These are phyloP conservation scores for Euproctis similis DNA, from an alignment of 2,888 invertebrate species.

Conservation along the genomic window DNA sequence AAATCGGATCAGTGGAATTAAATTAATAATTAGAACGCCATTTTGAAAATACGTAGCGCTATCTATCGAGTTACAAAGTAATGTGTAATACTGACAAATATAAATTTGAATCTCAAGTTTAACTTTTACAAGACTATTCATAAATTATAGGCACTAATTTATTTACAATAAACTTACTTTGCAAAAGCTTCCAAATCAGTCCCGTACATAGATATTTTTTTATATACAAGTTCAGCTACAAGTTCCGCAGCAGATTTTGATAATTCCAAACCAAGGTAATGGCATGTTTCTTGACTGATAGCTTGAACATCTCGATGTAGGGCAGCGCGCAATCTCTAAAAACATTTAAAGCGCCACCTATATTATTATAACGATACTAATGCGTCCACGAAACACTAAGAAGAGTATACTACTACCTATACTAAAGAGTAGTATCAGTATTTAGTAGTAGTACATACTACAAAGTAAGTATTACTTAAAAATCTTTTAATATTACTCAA, in stretches of 20 bases:
- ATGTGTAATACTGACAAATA: too few relatives aligned
- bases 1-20: too few relatives aligned
- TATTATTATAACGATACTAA: conserved; percentile 1
- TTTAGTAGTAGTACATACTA: too few relatives aligned
- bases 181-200: conserved; percentile 80
- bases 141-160: too few relatives aligned
- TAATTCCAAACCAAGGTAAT: conserved; percentile 64
- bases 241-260: conserved; percentile 74
- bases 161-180: too few relatives aligned
- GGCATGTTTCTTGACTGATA: conserved; percentile 73
- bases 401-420: background rate
- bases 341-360: conserved; percentile 28
- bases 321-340: conserved; percentile 75
- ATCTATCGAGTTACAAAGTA: too few relatives aligned
- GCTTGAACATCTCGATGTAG: conserved; percentile 72
- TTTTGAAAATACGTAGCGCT: too few relatives aligned
- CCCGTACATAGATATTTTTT: conserved; percentile 72
- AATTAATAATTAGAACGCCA: too few relatives aligned
- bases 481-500: too few relatives aligned
- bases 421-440: background rate
- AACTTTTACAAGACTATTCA: too few relatives aligned
- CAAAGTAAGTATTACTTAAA: too few relatives aligned
- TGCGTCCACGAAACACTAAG: background rate
- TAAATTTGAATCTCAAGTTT: too few relatives aligned
- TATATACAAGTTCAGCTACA: conserved; percentile 76